These are phyloP conservation scores for Megalops cyprinoides DNA, from an alignment of 2,797 vertebrate genomes.

Conservation along the genomic window DNA sequence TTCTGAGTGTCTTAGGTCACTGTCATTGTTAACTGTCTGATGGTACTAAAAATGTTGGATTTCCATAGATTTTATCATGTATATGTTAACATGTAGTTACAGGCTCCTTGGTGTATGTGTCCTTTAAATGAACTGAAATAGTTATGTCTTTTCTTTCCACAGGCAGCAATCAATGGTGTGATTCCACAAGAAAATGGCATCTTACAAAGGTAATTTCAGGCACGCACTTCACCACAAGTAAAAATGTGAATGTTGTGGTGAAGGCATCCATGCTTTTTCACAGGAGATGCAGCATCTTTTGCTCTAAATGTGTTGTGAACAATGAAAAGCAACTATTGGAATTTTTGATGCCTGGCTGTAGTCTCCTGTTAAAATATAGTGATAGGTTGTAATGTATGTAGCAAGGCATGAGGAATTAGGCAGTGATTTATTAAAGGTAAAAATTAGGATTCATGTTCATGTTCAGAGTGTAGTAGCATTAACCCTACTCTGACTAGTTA, in stretches of 20 bases:
- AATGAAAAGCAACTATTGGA: background rate
- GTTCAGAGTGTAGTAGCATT: too few relatives aligned
- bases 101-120: background rate
- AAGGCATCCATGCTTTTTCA: background rate
- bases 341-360: too few relatives aligned
- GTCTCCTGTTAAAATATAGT: too few relatives aligned
- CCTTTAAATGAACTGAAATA: background rate
- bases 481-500: too few relatives aligned
- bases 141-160: slow-evolving; percentile 64
- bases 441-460: too few relatives aligned
- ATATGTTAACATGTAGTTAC: background rate
- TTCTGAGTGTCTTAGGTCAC: background rate
- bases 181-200: slow-evolving; percentile 99
- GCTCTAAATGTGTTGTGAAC: background rate
- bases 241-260: too few relatives aligned
- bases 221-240: background rate
- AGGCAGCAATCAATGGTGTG: slow-evolving; percentile 99
- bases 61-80: background rate
- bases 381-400: too few relatives aligned
- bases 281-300: background rate
- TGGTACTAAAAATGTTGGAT: background rate
- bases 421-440: too few relatives aligned
- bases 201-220: slow-evolving; percentile 88
- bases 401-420: too few relatives aligned
- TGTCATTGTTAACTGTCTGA: background rate